Percentiles rank a stretch among this genome's conserved stretches.
phyloP scores from a whole-genome alignment of 2,888 invertebrate genomes.

The Rugalucina vietnamica region DNA sequence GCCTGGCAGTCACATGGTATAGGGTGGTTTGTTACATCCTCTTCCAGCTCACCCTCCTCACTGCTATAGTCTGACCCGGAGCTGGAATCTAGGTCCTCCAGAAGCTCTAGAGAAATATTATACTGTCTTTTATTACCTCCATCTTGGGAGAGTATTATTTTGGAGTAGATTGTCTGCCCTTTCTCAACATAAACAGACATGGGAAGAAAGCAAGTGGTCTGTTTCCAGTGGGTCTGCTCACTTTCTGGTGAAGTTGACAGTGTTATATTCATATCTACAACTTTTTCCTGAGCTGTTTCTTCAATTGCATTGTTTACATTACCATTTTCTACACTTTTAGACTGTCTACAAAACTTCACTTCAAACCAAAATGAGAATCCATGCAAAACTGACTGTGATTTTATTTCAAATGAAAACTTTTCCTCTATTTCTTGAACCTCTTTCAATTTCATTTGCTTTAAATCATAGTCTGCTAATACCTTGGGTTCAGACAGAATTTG shows the following conservation, averaged over 20 bases:
- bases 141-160: constrained; percentile 72
- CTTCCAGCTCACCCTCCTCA: constrained; percentile 57
- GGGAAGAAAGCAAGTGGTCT: constrained; percentile 94
- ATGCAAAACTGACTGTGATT: constrained; percentile 73
- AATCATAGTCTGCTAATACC: constrained; percentile 73
- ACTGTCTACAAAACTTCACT: constrained; percentile 70
- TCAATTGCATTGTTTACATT: not conserved
- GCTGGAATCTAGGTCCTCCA: constrained; percentile 57
- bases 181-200: constrained; percentile 89
- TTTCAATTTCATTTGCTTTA: constrained; percentile 73
- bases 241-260: constrained; percentile 92
- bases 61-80: constrained; percentile 51
- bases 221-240: constrained; percentile 96
- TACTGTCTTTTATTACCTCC: constrained; percentile 72
- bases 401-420: constrained; percentile 71
- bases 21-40: constrained; percentile 70
- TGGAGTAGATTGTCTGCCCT: constrained; percentile 85
- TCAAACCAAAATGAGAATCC: constrained; percentile 83
- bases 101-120: constrained; percentile 75
- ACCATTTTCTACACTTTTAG: not conserved
- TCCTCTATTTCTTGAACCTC: constrained; percentile 72
- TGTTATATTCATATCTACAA: constrained; percentile 83
- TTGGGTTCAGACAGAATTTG: constrained; percentile 75
- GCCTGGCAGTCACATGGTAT: constrained; percentile 78
- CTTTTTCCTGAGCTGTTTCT: constrained; percentile 71